A percentile compares a stretch with the other conserved stretches of the same genome.
Evolutionary conservation across 2,113 vertebrate genomes (phyloP).

Genomic region (Pachypanchax playfairii): DNA sequence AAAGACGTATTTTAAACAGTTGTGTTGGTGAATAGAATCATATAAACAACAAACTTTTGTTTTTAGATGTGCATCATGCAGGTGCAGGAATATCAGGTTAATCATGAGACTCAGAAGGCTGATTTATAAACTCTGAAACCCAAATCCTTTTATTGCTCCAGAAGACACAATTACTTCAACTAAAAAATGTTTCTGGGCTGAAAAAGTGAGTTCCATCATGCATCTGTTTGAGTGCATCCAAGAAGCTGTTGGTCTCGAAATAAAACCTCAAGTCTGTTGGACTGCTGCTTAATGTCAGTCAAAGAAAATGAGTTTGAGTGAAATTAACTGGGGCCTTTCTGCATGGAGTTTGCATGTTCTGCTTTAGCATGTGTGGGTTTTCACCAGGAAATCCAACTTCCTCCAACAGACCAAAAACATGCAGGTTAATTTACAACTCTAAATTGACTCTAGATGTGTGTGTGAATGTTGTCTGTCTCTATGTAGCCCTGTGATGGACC

Average conservation of each 20-base stretch:
- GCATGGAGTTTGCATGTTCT: too few species aligned
- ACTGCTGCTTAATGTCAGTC: too few species aligned
- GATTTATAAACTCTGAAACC: constrained; percentile 28
- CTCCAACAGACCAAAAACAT: too few species aligned
- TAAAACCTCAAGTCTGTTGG: constrained; percentile 22
- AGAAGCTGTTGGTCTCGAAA: constrained; percentile 20
- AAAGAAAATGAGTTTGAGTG: not conserved
- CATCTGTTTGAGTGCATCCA: constrained; percentile 20
- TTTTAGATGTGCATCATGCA: not conserved
- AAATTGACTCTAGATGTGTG: too few species aligned
- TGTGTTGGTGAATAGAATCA: too few species aligned
- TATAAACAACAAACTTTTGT: too few species aligned
- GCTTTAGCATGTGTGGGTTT: too few species aligned
- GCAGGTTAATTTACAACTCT: too few species aligned
- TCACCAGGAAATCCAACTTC: too few species aligned
- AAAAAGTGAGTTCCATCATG: constrained; percentile 4
- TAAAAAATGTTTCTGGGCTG: constrained; percentile 12
- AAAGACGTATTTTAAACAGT: not conserved
- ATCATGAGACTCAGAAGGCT: constrained; percentile 11
- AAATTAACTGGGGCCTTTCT: too few species aligned
- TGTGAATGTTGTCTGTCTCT: too few species aligned
- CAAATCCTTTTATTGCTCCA: constrained; percentile 12
- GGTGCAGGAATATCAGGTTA: constrained; percentile 2
- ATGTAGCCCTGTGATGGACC: too few species aligned
- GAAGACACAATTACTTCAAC: not conserved